Evolutionary conservation across 2,113 vertebrate genomes (phyloP).

Genomic region (Silurus glanis): DNA sequence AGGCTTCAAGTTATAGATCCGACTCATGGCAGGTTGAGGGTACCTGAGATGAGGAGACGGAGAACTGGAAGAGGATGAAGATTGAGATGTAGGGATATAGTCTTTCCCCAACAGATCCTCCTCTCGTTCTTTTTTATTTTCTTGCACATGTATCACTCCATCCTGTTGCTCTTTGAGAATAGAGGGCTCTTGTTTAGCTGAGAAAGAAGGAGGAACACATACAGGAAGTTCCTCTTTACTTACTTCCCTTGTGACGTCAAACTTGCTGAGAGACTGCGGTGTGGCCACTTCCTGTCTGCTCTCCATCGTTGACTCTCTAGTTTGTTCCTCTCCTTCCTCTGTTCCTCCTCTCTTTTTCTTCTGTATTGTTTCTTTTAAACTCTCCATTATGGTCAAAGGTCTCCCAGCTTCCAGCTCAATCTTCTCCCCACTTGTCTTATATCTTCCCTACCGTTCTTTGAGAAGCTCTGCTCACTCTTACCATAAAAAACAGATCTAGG

Average conservation of each 20-base stretch:
- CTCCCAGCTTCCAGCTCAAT: conserved; percentile 70
- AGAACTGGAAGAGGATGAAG: conserved; percentile 45
- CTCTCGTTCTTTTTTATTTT: conserved; percentile 52
- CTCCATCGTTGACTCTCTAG: conserved; percentile 55
- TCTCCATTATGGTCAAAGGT: conserved; percentile 71
- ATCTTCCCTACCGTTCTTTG: conserved; percentile 36
- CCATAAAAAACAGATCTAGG: conserved; percentile 72
- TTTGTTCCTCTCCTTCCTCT: conserved; percentile 36
- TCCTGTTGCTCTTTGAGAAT: conserved; percentile 28
- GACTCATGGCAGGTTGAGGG: conserved; percentile 69
- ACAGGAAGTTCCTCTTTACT: conserved; percentile 72
- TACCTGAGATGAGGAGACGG: conserved; percentile 57
- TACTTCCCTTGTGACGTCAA: conserved; percentile 72
- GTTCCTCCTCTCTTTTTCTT: conserved; percentile 57
- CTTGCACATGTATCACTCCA: conserved; percentile 1
- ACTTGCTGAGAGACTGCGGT: conserved; percentile 51
- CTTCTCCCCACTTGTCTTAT: conserved; percentile 59
- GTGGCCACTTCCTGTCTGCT: conserved; percentile 62
- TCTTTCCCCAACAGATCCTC: conserved; percentile 32
- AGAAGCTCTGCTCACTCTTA: conserved; percentile 50
- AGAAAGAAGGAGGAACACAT: conserved; percentile 58
- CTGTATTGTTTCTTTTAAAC: conserved; percentile 66
- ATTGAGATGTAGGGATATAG: conserved; percentile 43
- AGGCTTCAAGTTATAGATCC: conserved; percentile 72
- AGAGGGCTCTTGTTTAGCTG: conserved; percentile 59